These are phyloP conservation scores for Chirona hameri DNA, from an alignment of 2,888 invertebrate genomes.

Conservation along the genomic window DNA sequence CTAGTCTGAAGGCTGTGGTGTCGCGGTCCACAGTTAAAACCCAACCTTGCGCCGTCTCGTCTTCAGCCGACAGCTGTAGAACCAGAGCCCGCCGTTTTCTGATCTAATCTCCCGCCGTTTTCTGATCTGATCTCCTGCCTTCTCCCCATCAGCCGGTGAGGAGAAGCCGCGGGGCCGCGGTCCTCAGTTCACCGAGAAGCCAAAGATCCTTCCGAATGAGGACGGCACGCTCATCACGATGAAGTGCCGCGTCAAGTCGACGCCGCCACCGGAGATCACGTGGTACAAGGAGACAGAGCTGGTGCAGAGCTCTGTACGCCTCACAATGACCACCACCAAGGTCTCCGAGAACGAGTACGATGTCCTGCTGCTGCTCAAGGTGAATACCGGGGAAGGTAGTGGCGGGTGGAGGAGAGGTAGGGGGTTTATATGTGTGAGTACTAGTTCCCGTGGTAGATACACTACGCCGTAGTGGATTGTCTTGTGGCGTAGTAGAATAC, in stretches of 20 bases:
- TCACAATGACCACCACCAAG: slow-evolving; percentile 70
- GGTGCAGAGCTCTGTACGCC: slow-evolving; percentile 79
- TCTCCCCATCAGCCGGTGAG: not conserved
- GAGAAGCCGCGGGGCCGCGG: slow-evolving; percentile 49
- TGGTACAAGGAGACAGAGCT: slow-evolving; percentile 90
- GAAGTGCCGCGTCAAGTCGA: slow-evolving; percentile 70
- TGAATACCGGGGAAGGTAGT: slow-evolving; percentile 44
- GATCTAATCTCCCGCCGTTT: not conserved
- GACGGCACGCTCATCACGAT: slow-evolving; percentile 94
- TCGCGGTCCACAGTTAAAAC: no score
- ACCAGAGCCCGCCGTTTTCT: not conserved
- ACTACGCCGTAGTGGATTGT: slow-evolving; percentile 35
- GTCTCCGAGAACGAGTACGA: slow-evolving; percentile 83
- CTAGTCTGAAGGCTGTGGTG: no score
- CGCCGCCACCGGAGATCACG: slow-evolving; percentile 88
- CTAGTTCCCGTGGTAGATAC: slow-evolving; percentile 62
- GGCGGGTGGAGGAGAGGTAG: not conserved
- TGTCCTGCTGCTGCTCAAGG: slow-evolving; percentile 76
- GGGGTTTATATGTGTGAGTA: no score
- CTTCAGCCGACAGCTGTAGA: no score
- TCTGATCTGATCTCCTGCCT: not conserved
- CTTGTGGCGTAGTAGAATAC: no score
- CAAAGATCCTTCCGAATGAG: slow-evolving; percentile 97
- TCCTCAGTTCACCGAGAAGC: slow-evolving; percentile 97
- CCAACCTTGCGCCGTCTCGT: no score